Evolutionary conservation across 2,797 vertebrate species (phyloP).

Genomic region (Aeoliscus strigatus): DNA sequence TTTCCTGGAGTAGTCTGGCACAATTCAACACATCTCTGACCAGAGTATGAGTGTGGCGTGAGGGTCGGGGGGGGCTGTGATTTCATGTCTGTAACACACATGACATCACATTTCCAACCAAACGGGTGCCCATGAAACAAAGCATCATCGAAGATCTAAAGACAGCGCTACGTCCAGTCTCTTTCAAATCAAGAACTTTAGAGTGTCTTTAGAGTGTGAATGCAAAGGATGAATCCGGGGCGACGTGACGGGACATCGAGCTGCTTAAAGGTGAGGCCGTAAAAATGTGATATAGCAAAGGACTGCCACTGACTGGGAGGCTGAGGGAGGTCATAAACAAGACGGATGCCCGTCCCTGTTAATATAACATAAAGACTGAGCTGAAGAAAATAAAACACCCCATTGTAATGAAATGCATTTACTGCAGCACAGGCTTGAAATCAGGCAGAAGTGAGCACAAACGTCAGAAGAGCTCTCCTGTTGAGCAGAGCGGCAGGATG

Average conservation of each 20-base stretch:
- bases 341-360: conserved; percentile 71
- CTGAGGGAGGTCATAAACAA: conserved; percentile 72
- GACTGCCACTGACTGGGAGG: conserved; percentile 69
- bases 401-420: conserved; percentile 77
- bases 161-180: too few species aligned
- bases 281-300: conserved; percentile 74
- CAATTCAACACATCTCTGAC: too few species aligned
- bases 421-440: conserved; percentile 65
- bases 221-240: conserved; percentile 50
- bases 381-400: conserved; percentile 70
- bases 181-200: too few species aligned
- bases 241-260: conserved; percentile 62
- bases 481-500: conserved; percentile 64
- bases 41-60: too few species aligned
- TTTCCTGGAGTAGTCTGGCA: too few species aligned
- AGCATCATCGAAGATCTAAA: too few species aligned
- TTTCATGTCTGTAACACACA: too few species aligned
- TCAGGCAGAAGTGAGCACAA: conserved; percentile 67
- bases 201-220: too few species aligned
- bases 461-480: conserved; percentile 70
- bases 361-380: conserved; percentile 75
- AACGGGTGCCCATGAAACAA: too few species aligned
- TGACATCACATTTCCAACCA: too few species aligned
- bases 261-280: conserved; percentile 64
- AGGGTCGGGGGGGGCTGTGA: too few species aligned